Conservation (phyloP, 2,888 invertebrate genomes). For the Drosophila paramelanica region DNA sequence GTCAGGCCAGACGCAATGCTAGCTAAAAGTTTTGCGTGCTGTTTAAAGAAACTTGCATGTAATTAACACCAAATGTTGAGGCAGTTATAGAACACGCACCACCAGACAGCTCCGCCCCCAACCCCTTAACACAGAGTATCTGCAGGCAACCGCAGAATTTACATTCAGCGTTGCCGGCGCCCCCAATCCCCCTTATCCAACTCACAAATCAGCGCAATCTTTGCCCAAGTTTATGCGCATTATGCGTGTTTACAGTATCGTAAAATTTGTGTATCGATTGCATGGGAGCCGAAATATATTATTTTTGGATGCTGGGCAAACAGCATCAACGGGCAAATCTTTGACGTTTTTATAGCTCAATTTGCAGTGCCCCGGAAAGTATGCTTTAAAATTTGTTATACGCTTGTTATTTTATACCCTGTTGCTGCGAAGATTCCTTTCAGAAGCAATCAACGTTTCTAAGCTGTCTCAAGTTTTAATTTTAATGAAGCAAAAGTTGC, state of each 20-base stretch:
- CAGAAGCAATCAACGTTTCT: too few species aligned
- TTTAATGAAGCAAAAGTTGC: too few species aligned
- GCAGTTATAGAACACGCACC: slow-evolving; percentile 34
- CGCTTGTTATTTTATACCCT: slow-evolving; percentile 42
- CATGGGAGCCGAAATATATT: slow-evolving; percentile 28
- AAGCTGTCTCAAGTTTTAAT: too few species aligned
- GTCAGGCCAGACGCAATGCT: slow-evolving; percentile 27
- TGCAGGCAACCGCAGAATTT: slow-evolving; percentile 39
- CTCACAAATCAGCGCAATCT: slow-evolving; percentile 1
- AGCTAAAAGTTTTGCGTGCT: slow-evolving; percentile 54
- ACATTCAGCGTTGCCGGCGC: slow-evolving; percentile 6
- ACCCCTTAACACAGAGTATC: neutral
- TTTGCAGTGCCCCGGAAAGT: slow-evolving; percentile 54
- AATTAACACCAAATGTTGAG: slow-evolving; percentile 74
- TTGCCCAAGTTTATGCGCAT: slow-evolving; percentile 61
- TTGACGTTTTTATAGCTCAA: slow-evolving; percentile 69
- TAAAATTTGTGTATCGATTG: slow-evolving; percentile 78
- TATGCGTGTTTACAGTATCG: slow-evolving; percentile 78
- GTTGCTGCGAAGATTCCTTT: neutral
- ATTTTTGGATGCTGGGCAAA: slow-evolving; percentile 41
- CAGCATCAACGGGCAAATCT: slow-evolving; percentile 46
- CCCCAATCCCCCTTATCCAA: neutral
- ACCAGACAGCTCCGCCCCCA: slow-evolving; percentile 2
- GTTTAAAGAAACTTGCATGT: slow-evolving; percentile 71
- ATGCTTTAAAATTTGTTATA: slow-evolving; percentile 43